A percentile compares a stretch with the other conserved stretches of the same genome.
These are phyloP conservation scores for Parasteatoda lunata DNA, from an alignment of 2,888 invertebrate species.

Conservation along the genomic window DNA sequence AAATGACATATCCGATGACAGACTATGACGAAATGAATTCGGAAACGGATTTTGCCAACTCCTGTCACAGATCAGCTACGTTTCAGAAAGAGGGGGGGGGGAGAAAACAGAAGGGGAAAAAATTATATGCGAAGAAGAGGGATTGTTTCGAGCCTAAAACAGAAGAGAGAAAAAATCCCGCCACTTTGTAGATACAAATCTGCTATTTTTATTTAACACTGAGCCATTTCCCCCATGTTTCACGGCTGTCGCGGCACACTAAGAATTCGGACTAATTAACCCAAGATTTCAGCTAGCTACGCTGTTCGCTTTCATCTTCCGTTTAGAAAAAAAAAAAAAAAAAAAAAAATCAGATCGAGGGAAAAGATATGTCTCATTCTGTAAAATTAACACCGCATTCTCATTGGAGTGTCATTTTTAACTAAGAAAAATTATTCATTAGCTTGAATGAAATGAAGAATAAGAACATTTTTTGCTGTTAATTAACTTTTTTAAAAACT, in stretches of 20 bases:
- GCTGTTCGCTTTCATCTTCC: constrained; percentile 13
- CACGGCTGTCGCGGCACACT: constrained; percentile 38
- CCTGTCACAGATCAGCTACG: constrained; percentile 53
- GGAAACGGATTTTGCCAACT: constrained; percentile 66
- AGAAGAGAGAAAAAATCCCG: constrained; percentile 5
- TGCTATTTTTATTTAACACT: constrained; percentile 61
- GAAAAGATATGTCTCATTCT: constrained; percentile 44
- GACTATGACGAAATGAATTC: constrained; percentile 67
- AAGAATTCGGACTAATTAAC: constrained; percentile 61
- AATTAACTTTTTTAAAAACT: constrained; percentile 33
- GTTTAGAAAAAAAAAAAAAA: not conserved
- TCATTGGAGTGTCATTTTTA: constrained; percentile 48
- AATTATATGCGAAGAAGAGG: constrained; percentile 11
- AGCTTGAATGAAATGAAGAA: constrained; percentile 23
- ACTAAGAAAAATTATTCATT: constrained; percentile 60
- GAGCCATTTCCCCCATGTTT: constrained; percentile 21
- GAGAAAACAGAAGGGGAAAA: constrained; percentile 5
- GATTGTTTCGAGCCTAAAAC: constrained; percentile 23
- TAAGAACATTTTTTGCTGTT: constrained; percentile 6
- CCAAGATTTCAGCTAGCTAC: constrained; percentile 18
- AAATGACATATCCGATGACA: constrained; percentile 61
- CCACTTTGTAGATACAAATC: constrained; percentile 55
- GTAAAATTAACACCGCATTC: constrained; percentile 56
- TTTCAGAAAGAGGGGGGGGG: not conserved
- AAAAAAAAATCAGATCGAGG: not conserved